Base-by-base conservation (phyloP, 2,797 vertebrate genomes). In the Danio tinwini region DNA sequence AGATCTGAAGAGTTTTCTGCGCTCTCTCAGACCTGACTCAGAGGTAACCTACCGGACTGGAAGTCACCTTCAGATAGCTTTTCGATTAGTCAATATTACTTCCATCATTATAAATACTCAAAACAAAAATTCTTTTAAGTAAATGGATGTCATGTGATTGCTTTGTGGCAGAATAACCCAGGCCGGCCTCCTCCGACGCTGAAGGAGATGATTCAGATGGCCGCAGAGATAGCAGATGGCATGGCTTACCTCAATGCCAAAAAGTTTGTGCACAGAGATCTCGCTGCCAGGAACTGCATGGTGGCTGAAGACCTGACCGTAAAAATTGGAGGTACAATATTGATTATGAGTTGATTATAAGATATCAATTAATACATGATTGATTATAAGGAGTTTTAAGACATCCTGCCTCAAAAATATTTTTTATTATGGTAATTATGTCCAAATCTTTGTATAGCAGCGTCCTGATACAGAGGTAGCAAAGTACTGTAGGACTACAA, bases 191-290 rank as follows among this genome's bases (percentile, higher is more conserved):
- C 97, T 0, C 97, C 97, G 0, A 96, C 95, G 0, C 90, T 99
- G 83, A 94, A 94, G 85, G 96, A 98, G 88, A 99, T 99, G 95
- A 95, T 98, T 81, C 97, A 98, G 91, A 98, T 98, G 95, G 94
- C 97, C 0, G 97, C 95, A 0, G 98, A 99, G 93, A 99, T 99
- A 0, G 97, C 98, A 0, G 97, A 99, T 0, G 98, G 98, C 62
- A 99, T 99, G 96, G 97, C 98, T 0, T 99, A 99, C 81, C 93
- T 99, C 52, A 98, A 98, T 0, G 97, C 96, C 87, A 98, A 98
- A 88, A 99, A 99, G 78, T 99, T 98, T 64, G 97, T 99, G 64
- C 97, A 99, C 91, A 91, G 98, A 79, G 97, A 99, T 86, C 92
- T 99, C 21, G 98, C 98, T 0, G 98, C 97, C 69, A 94, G 98